A percentile compares a stretch with the other conserved stretches of the same genome.
These are phyloP conservation scores for Zalophus californianus DNA, from an alignment of 2,797 vertebrate species.

Conservation along the genomic window DNA sequence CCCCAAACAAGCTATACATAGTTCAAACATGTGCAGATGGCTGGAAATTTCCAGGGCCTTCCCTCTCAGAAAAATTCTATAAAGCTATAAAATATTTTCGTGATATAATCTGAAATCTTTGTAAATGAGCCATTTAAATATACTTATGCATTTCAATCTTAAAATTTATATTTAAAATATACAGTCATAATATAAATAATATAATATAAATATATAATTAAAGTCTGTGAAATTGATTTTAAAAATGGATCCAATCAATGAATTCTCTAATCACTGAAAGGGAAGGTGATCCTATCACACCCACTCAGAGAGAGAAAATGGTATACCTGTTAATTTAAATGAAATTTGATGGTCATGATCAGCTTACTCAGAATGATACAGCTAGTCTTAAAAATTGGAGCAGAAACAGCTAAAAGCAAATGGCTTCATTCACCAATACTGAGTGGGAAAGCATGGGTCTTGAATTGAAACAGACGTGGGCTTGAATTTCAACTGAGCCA, in stretches of 20 bases:
- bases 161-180: neutral
- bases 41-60: constrained; percentile 77
- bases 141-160: neutral
- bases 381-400: neutral
- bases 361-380: neutral
- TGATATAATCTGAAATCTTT: constrained; percentile 48
- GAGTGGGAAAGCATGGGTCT: neutral
- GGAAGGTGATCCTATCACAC: neutral
- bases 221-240: neutral
- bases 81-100: constrained; percentile 5
- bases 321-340: neutral
- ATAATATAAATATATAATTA: too few species aligned
- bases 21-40: constrained; percentile 57
- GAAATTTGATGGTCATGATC: neutral
- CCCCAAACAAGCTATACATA: constrained; percentile 51
- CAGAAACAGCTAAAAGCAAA: neutral
- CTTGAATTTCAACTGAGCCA: neutral
- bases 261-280: constrained; percentile 39
- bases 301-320: constrained; percentile 7
- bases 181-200: too few species aligned
- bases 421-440: neutral
- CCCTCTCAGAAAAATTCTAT: constrained; percentile 47
- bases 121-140: constrained; percentile 59
- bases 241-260: neutral
- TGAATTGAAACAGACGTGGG: neutral